A percentile compares a stretch with the other conserved stretches of the same genome.
Evolutionary conservation across 2,797 vertebrate genomes (phyloP).

Genomic region (Poeciliopsis infans): DNA sequence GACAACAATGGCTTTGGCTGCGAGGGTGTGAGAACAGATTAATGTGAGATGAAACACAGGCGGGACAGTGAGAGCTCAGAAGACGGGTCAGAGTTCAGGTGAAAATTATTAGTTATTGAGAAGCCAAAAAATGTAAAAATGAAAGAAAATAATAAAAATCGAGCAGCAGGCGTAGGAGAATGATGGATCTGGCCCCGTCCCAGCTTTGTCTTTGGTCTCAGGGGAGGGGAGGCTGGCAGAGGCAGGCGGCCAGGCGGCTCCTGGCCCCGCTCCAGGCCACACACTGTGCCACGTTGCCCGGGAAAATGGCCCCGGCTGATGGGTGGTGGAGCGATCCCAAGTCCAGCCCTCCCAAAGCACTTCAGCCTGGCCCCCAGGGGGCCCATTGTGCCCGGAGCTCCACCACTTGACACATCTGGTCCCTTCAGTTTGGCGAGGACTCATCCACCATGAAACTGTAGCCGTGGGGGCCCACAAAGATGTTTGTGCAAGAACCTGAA

Average conservation of each 20-base stretch:
- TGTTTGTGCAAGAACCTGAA: constrained; percentile 27
- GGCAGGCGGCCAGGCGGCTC: constrained; percentile 56
- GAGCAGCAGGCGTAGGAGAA: constrained; percentile 19
- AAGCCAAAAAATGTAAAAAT: constrained; percentile 6
- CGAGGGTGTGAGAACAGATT: constrained; percentile 16
- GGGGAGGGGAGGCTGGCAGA: constrained; percentile 74
- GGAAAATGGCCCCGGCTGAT: constrained; percentile 69
- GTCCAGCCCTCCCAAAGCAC: constrained; percentile 46
- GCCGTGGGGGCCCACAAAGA: constrained; percentile 24
- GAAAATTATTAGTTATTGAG: constrained; percentile 2
- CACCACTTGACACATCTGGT: constrained; percentile 72
- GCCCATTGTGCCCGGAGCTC: constrained; percentile 46
- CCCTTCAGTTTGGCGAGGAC: constrained; percentile 42
- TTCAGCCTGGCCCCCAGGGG: constrained; percentile 48
- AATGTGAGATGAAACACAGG: constrained; percentile 4
- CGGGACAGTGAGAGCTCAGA: background rate
- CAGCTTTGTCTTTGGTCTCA: constrained; percentile 83
- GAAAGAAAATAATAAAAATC: constrained; percentile 20
- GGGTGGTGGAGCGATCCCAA: constrained; percentile 25
- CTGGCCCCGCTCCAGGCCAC: constrained; percentile 79
- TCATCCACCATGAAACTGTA: constrained; percentile 34
- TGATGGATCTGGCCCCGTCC: constrained; percentile 70
- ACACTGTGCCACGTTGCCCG: constrained; percentile 69
- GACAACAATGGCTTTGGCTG: constrained; percentile 8
- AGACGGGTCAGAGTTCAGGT: constrained; percentile 4